phyloP scores from a whole-genome alignment of 2,888 invertebrate species.

The Spilarctia lutea region DNA sequence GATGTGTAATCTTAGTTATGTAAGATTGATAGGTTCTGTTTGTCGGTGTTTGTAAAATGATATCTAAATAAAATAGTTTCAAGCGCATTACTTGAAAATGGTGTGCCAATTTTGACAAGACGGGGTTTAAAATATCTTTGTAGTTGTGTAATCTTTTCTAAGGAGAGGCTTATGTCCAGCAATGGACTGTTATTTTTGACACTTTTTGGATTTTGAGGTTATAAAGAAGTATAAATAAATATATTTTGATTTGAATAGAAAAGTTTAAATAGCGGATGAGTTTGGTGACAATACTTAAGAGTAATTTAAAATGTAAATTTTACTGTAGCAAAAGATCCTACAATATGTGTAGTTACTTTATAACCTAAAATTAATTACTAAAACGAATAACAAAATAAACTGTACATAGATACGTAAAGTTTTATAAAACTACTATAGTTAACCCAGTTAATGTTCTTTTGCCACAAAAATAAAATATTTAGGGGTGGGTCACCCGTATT shows the following conservation, averaged over 20 bases:
- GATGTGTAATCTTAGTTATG: conserved; percentile 13
- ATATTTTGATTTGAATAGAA: background rate
- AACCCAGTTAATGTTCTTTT: too few relatives aligned
- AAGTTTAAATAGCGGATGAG: background rate
- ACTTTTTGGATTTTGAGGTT: background rate
- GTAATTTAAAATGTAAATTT: background rate
- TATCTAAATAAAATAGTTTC: background rate
- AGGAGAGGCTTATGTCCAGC: too few relatives aligned
- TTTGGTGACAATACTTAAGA: background rate
- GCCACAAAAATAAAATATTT: too few relatives aligned
- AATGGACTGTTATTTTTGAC: background rate
- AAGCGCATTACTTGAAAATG: background rate
- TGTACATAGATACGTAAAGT: too few relatives aligned
- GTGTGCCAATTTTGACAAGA: background rate
- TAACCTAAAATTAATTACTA: too few relatives aligned
- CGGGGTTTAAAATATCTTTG: too few relatives aligned
- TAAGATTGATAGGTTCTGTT: background rate
- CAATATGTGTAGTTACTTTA: too few relatives aligned
- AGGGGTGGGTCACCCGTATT: too few relatives aligned
- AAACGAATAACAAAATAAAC: too few relatives aligned
- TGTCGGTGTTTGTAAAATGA: background rate
- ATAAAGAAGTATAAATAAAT: background rate
- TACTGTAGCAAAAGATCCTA: too few relatives aligned
- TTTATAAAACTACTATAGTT: too few relatives aligned
- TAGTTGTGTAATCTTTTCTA: too few relatives aligned